Percentiles rank a stretch among this genome's conserved stretches.
These are phyloP conservation scores for Cinclus cinclus DNA, from an alignment of 2,113 vertebrate species.

Conservation along the genomic window DNA sequence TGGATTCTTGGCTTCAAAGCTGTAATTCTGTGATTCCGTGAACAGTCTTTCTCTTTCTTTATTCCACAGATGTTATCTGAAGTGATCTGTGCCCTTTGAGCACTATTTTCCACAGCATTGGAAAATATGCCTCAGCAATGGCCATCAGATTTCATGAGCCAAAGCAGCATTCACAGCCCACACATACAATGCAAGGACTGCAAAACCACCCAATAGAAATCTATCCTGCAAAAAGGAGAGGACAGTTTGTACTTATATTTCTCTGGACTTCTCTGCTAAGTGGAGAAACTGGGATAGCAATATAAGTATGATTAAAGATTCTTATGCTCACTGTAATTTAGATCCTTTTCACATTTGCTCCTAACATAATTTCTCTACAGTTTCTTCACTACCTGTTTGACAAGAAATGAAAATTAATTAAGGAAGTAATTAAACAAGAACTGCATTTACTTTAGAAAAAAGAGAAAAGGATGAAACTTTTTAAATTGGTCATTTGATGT, in stretches of 20 bases:
- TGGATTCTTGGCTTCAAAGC: not conserved
- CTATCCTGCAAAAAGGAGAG: not conserved
- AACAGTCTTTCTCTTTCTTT: not conserved
- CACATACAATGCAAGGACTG: not conserved
- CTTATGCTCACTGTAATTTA: not conserved
- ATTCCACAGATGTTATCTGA: not conserved
- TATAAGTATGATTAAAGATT: not conserved
- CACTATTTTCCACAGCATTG: not conserved
- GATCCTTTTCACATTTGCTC: not conserved
- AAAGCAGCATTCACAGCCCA: not conserved
- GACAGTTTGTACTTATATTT: not conserved
- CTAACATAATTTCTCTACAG: not conserved
- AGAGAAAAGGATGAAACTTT: conserved; percentile 25
- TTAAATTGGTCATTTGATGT: conserved; percentile 20
- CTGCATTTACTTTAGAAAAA: not conserved
- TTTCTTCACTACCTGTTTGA: not conserved
- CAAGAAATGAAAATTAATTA: conserved; percentile 51
- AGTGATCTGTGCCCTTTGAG: not conserved
- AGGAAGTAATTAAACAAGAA: conserved; percentile 34
- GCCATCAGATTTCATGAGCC: not conserved
- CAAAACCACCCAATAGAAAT: not conserved
- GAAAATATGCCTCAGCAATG: not conserved
- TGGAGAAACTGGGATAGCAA: not conserved
- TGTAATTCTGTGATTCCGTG: not conserved
- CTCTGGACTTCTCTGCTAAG: not conserved